Base-by-base conservation (phyloP, 2,113 vertebrate species). In the Apodemus sylvaticus region DNA sequence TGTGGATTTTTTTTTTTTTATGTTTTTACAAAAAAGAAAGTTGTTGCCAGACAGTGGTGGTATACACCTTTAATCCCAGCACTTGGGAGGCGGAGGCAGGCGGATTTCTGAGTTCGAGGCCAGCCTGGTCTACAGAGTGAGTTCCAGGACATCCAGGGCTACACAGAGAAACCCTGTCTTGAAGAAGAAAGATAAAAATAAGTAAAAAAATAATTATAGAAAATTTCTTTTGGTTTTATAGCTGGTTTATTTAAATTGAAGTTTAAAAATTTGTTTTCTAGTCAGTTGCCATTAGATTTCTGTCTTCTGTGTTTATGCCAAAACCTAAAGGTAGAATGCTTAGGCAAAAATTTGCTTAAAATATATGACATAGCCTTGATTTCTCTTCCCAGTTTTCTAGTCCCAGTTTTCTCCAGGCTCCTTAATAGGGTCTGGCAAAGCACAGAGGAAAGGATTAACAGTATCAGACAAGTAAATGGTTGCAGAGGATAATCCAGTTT, bases 11-110 rank as follows among this genome's bases (percentile, higher is more conserved):
- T 55, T 55, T 55, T 60, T 89, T 95, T 29, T 68, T 70, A 39
- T 78, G 12, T 96, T 97, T 94, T 96, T 94, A 76, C 45, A 79
- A 79, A 55, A 55, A 48, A 48, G 45, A 48, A 48, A 48, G 45
- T 48, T 5, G 45, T 48, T 48, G 45, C 45, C 45, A 48, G 45
- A 48, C 45, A 48, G 45, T 48, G 45, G 45, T 48, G 45, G 7
- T 48, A 7, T 48, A 48, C 45, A 48, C 45, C 45, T 48, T 48
- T 48, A 48, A 48, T 48, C 7, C 45, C 45, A 48, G 45, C 45
- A 48, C 45, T 48, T 48, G 45, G 45, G 7, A 48, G 45, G 45
- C 45, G 7, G 45, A 48, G 45, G 45, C 45, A 48, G 45, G 45
- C 45, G 45, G 45, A 48, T 48, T 48, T 48, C 45, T 48, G 45